phyloP scores from a whole-genome alignment of 2,797 vertebrate genomes.

The Limosa lapponica region DNA sequence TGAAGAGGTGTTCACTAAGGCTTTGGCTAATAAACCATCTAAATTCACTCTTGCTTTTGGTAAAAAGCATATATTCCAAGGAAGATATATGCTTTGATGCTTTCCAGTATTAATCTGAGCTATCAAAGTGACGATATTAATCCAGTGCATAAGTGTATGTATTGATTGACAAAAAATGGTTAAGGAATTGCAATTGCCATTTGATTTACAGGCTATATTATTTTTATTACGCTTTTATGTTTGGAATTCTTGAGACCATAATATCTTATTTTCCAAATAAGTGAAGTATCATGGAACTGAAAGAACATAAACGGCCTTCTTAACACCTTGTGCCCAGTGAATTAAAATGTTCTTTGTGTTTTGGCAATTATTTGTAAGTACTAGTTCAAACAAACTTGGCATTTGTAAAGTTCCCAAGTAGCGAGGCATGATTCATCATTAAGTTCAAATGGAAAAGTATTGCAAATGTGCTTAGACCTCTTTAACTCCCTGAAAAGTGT shows the following conservation, averaged over 20 bases:
- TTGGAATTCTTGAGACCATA: not conserved
- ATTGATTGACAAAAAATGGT: not conserved
- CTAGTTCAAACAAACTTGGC: not conserved
- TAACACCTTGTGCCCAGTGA: not conserved
- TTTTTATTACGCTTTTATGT: not conserved
- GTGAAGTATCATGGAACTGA: not conserved
- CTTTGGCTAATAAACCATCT: not conserved
- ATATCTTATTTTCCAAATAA: not conserved
- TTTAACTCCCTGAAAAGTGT: not conserved
- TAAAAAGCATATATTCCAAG: not conserved
- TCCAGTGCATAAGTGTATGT: not conserved
- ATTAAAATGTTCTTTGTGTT: not conserved
- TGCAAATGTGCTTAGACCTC: not conserved
- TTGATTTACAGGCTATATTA: not conserved
- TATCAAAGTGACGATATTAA: not conserved
- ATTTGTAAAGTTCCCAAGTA: not conserved
- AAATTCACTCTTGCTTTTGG: not conserved
- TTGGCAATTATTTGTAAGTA: not conserved
- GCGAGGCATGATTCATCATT: fast-evolving
- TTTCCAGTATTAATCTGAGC: not conserved
- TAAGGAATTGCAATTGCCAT: not conserved
- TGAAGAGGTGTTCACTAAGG: not conserved
- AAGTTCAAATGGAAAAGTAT: not conserved
- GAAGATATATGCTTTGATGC: not conserved
- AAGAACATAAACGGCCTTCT: not conserved